Percentiles rank a stretch among this genome's conserved stretches.
Conservation (phyloP, 2,113 vertebrate genomes). For the Thalassarche chlororhynchos region DNA sequence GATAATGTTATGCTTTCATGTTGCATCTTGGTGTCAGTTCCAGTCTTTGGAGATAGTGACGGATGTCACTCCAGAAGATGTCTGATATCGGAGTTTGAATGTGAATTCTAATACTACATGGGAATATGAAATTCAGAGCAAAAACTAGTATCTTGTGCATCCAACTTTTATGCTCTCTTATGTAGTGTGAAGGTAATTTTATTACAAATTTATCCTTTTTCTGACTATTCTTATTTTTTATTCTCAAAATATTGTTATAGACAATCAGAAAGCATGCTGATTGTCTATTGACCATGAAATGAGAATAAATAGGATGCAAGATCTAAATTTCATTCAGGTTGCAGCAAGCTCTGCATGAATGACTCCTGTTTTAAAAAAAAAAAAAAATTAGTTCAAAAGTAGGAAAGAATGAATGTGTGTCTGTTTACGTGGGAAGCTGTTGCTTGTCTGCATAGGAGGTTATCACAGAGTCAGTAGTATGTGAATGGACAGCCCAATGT, state of each 20-base stretch:
- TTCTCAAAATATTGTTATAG: background rate
- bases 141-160: background rate
- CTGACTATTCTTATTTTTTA: background rate
- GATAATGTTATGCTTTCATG: fast-evolving
- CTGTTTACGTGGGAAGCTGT: background rate
- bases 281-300: background rate
- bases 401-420: background rate
- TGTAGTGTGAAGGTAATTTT: background rate
- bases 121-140: background rate
- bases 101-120: background rate
- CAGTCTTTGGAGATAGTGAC: background rate
- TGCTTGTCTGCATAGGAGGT: background rate
- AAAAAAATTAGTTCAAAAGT: background rate
- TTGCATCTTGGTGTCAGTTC: background rate
- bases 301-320: background rate
- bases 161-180: background rate
- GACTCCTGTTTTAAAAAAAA: background rate
- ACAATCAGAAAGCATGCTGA: background rate
- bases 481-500: background rate
- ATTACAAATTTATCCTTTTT: background rate
- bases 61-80: background rate
- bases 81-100: background rate
- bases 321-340: background rate
- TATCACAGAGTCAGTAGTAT: background rate
- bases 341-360: background rate